Evolutionary conservation across 2,113 vertebrate species (phyloP).

Genomic region (Pycnonotus jocosus): DNA sequence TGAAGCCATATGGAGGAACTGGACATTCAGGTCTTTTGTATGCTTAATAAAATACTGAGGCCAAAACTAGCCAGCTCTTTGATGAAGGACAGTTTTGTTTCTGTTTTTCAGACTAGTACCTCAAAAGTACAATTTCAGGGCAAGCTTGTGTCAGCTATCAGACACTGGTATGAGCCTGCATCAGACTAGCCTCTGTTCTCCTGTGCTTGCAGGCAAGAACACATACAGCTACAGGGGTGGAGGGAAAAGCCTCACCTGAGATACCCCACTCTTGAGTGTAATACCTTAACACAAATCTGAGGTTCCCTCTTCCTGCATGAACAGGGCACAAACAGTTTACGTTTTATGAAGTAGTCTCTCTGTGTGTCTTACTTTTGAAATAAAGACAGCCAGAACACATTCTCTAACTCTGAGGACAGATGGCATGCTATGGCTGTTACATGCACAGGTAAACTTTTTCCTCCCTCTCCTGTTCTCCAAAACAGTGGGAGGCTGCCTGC

Average conservation of each 20-base stretch:
- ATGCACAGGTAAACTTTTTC: background rate
- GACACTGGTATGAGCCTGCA: fast-evolving
- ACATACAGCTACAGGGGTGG: fast-evolving
- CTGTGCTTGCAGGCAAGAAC: too few species aligned
- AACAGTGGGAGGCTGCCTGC: background rate
- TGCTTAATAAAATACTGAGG: background rate
- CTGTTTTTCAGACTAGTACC: background rate
- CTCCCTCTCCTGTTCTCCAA: background rate
- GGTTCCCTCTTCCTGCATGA: background rate
- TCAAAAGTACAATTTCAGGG: background rate
- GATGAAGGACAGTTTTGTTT: background rate
- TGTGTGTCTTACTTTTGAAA: background rate
- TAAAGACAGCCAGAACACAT: background rate
- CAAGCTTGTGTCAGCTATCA: too few species aligned
- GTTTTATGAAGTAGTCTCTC: background rate
- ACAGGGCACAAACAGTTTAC: background rate
- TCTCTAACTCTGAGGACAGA: background rate
- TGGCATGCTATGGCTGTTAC: background rate
- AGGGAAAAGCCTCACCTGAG: background rate
- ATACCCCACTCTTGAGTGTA: too few species aligned
- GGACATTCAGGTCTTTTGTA: background rate
- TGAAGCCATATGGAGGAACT: background rate
- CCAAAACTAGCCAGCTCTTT: background rate
- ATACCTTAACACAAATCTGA: background rate
- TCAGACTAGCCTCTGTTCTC: background rate